Percentiles rank a stretch among this genome's conserved stretches.
phyloP scores from a whole-genome alignment of 1,140 invertebrate species.

The Zaprionus davidi region DNA sequence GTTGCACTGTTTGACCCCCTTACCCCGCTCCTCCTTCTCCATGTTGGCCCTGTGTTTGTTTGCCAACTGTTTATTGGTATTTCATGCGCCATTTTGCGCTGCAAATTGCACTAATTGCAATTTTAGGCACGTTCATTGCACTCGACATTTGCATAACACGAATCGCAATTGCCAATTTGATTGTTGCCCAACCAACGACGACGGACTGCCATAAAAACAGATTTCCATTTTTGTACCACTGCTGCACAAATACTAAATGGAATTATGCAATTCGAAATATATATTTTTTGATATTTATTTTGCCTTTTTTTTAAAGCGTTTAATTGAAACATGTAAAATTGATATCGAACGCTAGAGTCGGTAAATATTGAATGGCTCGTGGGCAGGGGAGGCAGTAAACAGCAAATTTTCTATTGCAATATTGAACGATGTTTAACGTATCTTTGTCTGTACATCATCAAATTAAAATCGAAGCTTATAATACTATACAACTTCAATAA shows the following conservation, averaged over 20 bases:
- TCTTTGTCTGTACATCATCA: not conserved
- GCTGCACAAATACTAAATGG: slow-evolving; percentile 18
- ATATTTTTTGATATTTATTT: slow-evolving; percentile 6
- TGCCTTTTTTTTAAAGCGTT: not conserved
- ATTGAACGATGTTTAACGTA: not conserved
- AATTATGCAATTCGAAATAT: slow-evolving; percentile 13
- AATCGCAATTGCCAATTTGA: slow-evolving; percentile 66
- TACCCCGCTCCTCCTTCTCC: not conserved
- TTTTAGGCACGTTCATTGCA: slow-evolving; percentile 71
- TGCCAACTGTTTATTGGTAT: slow-evolving; percentile 75
- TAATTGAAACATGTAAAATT: slow-evolving; percentile 39
- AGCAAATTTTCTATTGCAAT: not conserved
- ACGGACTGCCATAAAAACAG: slow-evolving; percentile 19
- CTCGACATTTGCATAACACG: slow-evolving; percentile 70
- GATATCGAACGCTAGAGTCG: slow-evolving; percentile 22
- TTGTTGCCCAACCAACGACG: slow-evolving; percentile 45
- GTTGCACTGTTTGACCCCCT: not conserved
- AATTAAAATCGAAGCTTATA: not conserved
- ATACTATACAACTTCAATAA: not conserved
- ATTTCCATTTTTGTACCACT: slow-evolving; percentile 38
- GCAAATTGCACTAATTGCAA: slow-evolving; percentile 71
- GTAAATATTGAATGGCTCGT: not conserved
- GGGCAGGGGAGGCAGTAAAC: no score
- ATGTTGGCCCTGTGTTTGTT: slow-evolving; percentile 38
- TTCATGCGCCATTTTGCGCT: slow-evolving; percentile 62